phyloP scores from a whole-genome alignment of 2,113 vertebrate genomes.

The Lagopus leucura region DNA sequence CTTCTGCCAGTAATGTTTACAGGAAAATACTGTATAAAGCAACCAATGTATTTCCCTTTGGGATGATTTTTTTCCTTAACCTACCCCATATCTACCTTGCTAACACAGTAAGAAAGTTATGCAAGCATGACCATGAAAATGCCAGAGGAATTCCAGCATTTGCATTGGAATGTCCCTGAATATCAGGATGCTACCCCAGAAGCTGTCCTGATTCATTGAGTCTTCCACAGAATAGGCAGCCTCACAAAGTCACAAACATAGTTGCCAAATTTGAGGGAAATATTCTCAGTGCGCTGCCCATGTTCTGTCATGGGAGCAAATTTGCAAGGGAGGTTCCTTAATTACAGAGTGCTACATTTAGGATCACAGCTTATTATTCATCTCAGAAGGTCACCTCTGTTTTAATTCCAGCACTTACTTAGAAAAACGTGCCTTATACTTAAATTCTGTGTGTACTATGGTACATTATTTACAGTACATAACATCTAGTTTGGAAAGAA shows the following conservation, averaged over 20 bases:
- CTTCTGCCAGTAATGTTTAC: neutral
- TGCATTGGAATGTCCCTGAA: neutral
- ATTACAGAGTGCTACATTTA: neutral
- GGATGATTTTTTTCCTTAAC: neutral
- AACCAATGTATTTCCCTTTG: neutral
- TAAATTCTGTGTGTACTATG: neutral
- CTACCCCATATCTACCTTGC: neutral
- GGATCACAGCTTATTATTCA: neutral
- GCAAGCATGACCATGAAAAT: neutral
- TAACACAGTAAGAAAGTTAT: neutral
- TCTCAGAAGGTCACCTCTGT: neutral
- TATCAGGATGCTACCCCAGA: neutral
- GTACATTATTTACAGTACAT: neutral
- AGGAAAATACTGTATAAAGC: neutral
- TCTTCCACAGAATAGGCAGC: neutral
- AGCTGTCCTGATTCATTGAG: neutral
- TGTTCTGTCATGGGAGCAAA: neutral
- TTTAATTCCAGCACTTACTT: neutral
- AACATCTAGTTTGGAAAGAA: neutral
- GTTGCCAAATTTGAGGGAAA: neutral
- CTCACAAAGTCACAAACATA: neutral
- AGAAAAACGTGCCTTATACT: neutral
- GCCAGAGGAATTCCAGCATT: neutral
- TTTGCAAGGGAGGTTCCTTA: constrained; percentile 18
- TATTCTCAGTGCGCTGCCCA: neutral